Conservation (phyloP, 2,888 invertebrate genomes). For the Cerastis leucographa region DNA sequence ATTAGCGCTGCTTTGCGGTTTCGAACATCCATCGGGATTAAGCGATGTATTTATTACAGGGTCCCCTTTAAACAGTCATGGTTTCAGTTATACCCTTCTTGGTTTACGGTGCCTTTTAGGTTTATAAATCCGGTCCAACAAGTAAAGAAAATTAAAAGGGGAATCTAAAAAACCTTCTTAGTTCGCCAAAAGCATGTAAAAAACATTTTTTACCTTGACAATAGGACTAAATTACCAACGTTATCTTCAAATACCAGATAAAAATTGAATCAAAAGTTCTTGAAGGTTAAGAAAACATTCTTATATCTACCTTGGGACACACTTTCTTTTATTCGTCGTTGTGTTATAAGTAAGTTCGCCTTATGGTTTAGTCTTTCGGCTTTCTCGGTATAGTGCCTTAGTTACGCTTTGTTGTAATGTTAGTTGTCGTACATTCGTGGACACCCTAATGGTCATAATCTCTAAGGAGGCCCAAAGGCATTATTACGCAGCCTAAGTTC, state of each 20-base stretch:
- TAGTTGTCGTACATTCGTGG: constrained; percentile 65
- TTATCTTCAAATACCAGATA: constrained; percentile 13
- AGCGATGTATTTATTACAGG: constrained; percentile 56
- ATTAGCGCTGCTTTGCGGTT: constrained; percentile 52
- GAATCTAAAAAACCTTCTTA: not conserved
- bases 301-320: constrained; percentile 43
- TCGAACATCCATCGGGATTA: constrained; percentile 53
- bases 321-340: constrained; percentile 52
- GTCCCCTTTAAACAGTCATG: constrained; percentile 25
- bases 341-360: constrained; percentile 48
- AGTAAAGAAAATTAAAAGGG: not conserved
- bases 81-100: constrained; percentile 34
- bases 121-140: constrained; percentile 6
- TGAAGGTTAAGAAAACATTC: constrained; percentile 39
- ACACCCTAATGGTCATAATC: constrained; percentile 75
- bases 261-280: constrained; percentile 44
- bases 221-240: constrained; percentile 6
- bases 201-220: not conserved
- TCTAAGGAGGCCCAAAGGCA: constrained; percentile 75
- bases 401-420: constrained; percentile 72
- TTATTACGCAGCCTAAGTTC: constrained; percentile 75
- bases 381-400: constrained; percentile 62
- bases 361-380: constrained; percentile 47
- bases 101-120: constrained; percentile 34
- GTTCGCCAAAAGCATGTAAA: not conserved